Base-by-base conservation (phyloP, 2,797 vertebrate genomes). In the Acipenser transmontanus region DNA sequence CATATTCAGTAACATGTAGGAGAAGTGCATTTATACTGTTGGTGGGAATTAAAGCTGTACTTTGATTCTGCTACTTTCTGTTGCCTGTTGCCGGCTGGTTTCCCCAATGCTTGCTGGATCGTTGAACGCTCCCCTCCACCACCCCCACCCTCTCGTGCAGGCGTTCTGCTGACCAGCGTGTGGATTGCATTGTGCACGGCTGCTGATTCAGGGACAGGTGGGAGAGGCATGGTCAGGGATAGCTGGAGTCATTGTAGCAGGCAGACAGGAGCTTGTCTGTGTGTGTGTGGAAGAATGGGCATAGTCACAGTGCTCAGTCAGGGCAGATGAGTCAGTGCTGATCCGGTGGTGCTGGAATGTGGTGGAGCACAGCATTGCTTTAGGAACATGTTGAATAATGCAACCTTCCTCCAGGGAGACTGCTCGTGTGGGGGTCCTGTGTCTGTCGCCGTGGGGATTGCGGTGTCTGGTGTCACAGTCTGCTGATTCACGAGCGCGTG, bases 181-280 rank as follows among this genome's bases (percentile, higher is more conserved):
- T 34, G 34, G 34, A 34, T 34, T 34, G 34, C 34, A 34, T 34
- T 34, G 34, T 52, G 12, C 50, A 52, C 2, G 50, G 50, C 8
- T 12, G 8, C 12, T 52, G 63, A n/a, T 62, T 52, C 11, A 9
- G 7, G 54, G 63, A 12, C 11, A 12, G n/a, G 11, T 47, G 49
- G 8, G 13, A 12, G 9, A 13, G 14, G 50, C 49, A 13, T 17
- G 54, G 47, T n/a, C 4, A 11, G 49, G 13, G 57, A 14, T 56
- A 20, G 61, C 59, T 62, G 47, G 11, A 13, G 51, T 64, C 65
- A 64, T 59, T 65, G 63, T 59, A 49, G 8, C 11, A 11, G 63
- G 47, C 10, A 17, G 47, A 11, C 50, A 14, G 59, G 34, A 14
- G 47, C 8, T 47, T 8, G 65, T 49, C 47, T 49, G 54, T 60